Base-by-base conservation (phyloP, 2,113 vertebrate species). In the Noctilio leporinus region DNA sequence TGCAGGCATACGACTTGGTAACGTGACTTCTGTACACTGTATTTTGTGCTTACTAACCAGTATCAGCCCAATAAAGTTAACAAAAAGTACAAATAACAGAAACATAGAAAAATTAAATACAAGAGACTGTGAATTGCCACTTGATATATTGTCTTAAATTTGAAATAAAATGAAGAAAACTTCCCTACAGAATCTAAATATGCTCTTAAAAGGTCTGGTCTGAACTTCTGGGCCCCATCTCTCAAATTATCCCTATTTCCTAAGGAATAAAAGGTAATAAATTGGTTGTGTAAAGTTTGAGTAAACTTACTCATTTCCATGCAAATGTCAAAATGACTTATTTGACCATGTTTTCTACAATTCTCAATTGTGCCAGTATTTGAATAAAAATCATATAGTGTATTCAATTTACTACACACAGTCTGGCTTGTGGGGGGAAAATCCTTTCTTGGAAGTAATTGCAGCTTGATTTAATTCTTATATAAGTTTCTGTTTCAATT, bases 161-260 rank as follows among this genome's bases (percentile, higher is more conserved):
- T 81, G 78, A 96, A 90, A 62, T 67, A 93, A 88, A 96, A 92
- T 35, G 38, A 93, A 89, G 55, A 94, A 97, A 91, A 81, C 40
- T 81, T 15, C 1, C 6, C 26, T 88, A 6, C 10, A 91, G 49
- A 81, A 47, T 24, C 77, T 17, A 40, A 93, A 24, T 19, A 76
- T n/a, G 53, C 15, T 5, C 0, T 45, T 16, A 3, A 57, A 30
- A 10, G 35, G 28, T 22, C 17, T 26, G 35, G 14, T 94, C 10
- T 40, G 77, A 65, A 62, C 6, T 43, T 30, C 53, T 67, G 19
- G 57, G 4, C 12, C 72, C 40, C 10, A 5, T 73, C 28, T 62
- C 59, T 72, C 59, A 65, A 88, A 28, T 62, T 1, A 55, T 4
- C 64, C 2, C 43, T 57, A 38, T 47, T 28, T 28, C 22, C 10